Percentiles rank a stretch among this genome's conserved stretches.
phyloP scores from a whole-genome alignment of 2,888 invertebrate species.

The Agrypnus murinus region DNA sequence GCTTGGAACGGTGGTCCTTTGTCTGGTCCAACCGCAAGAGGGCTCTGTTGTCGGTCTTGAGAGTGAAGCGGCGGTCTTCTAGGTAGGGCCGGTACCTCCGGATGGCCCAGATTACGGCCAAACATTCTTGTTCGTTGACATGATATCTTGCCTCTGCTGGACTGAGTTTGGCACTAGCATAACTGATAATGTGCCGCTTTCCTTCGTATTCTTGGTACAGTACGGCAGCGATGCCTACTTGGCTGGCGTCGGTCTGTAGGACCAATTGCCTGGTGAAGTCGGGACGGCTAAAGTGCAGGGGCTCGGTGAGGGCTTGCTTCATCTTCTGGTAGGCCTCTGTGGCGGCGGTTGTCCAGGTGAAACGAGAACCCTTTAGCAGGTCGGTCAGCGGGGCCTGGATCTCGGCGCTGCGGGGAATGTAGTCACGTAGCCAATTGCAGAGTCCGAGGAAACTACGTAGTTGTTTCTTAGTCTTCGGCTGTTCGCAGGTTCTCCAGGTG shows the following conservation, averaged over 20 bases:
- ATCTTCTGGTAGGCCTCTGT: neutral
- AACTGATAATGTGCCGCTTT: constrained; percentile 39
- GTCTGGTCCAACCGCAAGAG: neutral
- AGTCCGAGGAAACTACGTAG: constrained; percentile 43
- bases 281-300: constrained; percentile 48
- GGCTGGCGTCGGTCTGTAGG: constrained; percentile 56
- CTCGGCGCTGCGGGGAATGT: too few relatives aligned
- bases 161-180: constrained; percentile 50
- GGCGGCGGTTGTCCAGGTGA: too few relatives aligned
- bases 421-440: constrained; percentile 49
- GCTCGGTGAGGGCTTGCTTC: constrained; percentile 26
- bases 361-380: neutral
- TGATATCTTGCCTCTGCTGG: constrained; percentile 49
- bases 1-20: neutral
- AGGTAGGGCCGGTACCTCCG: constrained; percentile 54
- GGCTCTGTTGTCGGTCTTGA: too few relatives aligned
- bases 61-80: constrained; percentile 43
- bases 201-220: constrained; percentile 50
- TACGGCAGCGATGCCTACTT: constrained; percentile 54
- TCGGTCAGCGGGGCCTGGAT: constrained; percentile 19
- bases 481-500: constrained; percentile 11
- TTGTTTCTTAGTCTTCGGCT: constrained; percentile 20
- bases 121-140: constrained; percentile 57
- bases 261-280: constrained; percentile 41
- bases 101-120: constrained; percentile 56